These are phyloP conservation scores for Cheilosia scutellata DNA, from an alignment of 2,888 invertebrate species.

Conservation along the genomic window DNA sequence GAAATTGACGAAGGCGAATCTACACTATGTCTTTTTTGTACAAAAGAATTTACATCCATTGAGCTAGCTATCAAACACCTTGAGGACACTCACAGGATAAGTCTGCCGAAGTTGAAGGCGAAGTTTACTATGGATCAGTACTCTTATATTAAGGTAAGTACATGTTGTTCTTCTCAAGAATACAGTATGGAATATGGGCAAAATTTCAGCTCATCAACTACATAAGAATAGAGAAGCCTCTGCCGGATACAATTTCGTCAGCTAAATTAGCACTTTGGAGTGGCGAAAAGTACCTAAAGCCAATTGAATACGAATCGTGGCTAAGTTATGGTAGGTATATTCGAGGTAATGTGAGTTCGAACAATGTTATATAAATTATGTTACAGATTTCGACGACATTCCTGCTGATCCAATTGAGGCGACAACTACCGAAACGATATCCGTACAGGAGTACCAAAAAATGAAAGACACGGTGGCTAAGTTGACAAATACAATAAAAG, in stretches of 20 bases:
- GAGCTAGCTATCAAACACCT: constrained; percentile 89
- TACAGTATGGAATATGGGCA: neutral
- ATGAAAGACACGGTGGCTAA: constrained; percentile 51
- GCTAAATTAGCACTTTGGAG: constrained; percentile 87
- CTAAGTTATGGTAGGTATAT: constrained; percentile 89
- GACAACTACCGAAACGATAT: constrained; percentile 13
- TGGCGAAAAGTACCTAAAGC: constrained; percentile 91
- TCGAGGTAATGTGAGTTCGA: neutral
- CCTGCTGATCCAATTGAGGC: constrained; percentile 17
- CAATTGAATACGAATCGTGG: constrained; percentile 91
- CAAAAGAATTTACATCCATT: constrained; percentile 86
- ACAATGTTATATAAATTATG: neutral
- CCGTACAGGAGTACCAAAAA: constrained; percentile 58
- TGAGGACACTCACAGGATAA: constrained; percentile 87
- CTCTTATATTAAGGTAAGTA: constrained; percentile 88
- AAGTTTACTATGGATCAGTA: constrained; percentile 92
- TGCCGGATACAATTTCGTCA: constrained; percentile 85
- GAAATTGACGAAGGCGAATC: constrained; percentile 81
- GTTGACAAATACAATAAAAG: constrained; percentile 85
- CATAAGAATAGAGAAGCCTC: constrained; percentile 87
- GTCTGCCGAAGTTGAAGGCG: constrained; percentile 87
- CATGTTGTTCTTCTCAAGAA: constrained; percentile 76
- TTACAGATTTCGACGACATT: constrained; percentile 62
- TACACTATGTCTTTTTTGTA: constrained; percentile 89
- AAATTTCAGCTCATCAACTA: constrained; percentile 88